Evolutionary conservation across 2,888 invertebrate genomes (phyloP).

Genomic region (Dioctria linearis): DNA sequence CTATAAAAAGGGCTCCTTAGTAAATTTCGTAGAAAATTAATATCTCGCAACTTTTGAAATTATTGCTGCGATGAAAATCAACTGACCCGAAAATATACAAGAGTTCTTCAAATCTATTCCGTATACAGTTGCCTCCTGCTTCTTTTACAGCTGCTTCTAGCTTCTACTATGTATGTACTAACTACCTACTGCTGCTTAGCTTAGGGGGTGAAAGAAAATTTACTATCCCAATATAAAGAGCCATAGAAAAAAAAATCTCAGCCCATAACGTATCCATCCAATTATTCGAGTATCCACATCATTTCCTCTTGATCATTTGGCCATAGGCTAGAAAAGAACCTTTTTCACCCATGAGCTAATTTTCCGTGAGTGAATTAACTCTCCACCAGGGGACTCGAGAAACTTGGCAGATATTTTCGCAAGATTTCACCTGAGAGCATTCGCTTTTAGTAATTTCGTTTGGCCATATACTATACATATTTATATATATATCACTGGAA

Average conservation of each 20-base stretch:
- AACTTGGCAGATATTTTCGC: conserved; percentile 34
- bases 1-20: too few relatives aligned
- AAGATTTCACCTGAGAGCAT: conserved; percentile 43
- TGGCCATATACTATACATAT: conserved; percentile 8
- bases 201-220: conserved; percentile 2
- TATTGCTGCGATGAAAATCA: background rate
- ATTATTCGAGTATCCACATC: conserved; percentile 48
- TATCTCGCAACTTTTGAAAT: conserved; percentile 2
- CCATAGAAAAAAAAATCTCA: conserved; percentile 34
- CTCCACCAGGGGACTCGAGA: conserved; percentile 1
- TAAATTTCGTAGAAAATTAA: background rate
- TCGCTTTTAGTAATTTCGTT: conserved; percentile 35
- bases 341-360: conserved; percentile 51
- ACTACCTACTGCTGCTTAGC: background rate
- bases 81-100: background rate
- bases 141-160: too few relatives aligned
- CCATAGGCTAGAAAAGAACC: conserved; percentile 44
- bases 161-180: background rate
- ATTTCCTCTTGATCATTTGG: conserved; percentile 45
- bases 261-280: conserved; percentile 44
- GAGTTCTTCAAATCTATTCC: background rate
- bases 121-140: too few relatives aligned
- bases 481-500: conserved; percentile 19
- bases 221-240: conserved; percentile 40
- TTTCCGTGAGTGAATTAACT: conserved; percentile 47